Evolutionary conservation across 2,797 vertebrate species (phyloP).

Genomic region (Propithecus perrieri): DNA sequence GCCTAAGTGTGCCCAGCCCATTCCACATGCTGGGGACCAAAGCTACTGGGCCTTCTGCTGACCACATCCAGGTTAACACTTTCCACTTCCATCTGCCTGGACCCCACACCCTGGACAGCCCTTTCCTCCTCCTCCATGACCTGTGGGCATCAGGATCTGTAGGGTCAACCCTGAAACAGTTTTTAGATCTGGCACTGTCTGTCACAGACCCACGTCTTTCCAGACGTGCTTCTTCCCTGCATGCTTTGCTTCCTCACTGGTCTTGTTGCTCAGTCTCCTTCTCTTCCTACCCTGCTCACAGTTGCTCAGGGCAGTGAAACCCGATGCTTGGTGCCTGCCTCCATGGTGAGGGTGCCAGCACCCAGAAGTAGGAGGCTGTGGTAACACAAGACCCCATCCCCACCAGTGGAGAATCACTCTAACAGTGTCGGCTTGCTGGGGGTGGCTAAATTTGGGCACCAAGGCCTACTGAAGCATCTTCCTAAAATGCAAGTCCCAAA

Average conservation of each 20-base stretch:
- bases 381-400: neutral
- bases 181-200: neutral
- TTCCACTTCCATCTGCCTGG: neutral
- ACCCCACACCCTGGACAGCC: neutral
- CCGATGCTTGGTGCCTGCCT: neutral
- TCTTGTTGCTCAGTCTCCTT: neutral
- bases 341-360: neutral
- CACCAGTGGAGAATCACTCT: neutral
- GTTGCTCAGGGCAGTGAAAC: neutral
- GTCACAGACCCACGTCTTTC: neutral
- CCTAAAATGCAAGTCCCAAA: neutral
- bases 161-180: neutral
- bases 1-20: neutral
- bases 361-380: neutral
- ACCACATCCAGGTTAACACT: neutral
- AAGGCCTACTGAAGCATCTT: neutral
- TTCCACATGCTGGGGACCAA: neutral
- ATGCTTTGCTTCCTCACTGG: neutral
- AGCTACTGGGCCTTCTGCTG: neutral
- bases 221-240: neutral
- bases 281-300: neutral
- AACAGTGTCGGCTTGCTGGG: neutral
- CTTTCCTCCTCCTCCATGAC: neutral
- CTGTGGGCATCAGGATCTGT: neutral
- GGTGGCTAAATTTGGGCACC: neutral